Base-by-base conservation (phyloP, 2,113 vertebrate genomes). In the Phainopepla nitens region DNA sequence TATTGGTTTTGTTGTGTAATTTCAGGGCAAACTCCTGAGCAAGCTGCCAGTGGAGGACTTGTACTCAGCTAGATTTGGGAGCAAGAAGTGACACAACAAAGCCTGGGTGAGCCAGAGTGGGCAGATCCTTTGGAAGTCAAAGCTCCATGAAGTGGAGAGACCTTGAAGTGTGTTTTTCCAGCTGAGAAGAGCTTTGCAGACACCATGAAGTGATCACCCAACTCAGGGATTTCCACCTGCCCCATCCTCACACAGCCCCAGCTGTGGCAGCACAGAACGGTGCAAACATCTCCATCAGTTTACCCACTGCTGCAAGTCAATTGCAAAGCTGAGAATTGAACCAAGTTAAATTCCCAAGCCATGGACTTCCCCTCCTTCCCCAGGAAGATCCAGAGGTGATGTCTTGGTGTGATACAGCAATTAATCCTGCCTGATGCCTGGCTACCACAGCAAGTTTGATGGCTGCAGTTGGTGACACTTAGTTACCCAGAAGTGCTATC, bases 401-500 rank as follows among this genome's bases (percentile, higher is more conserved):
- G 56, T 36, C 76, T 85, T 42, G 54, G 36, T 66, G 90, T 70
- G 88, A 88, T 64, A 66, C 24, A 89, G 86, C 64, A 92, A 93
- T 94, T 95, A 97, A 92, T 94, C 79, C 92, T 76, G 66, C 33
- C 23, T 2, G 17, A 89, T 0, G n/a, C 65, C 56, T 22, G 47
- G 90, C 79, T 86, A 53, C 80, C 35, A 36, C 92, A 27, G 82
- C 41, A 31, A 29, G 76, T 92, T 81, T 97, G 94, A 96, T 83
- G 90, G 56, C 72, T 93, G 90, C 90, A 89, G 71, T 80, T 90
- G 82, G 90, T 96, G 95, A 96, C 95, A 96, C 93, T 82, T n/a
- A 68, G 96, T 96, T 97, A 97, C 97, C 96, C 95, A 96, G 93
- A 97, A 98, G 96, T 76, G 90, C 95, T 95, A 65, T 93, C 86